phyloP scores from a whole-genome alignment of 2,113 vertebrate genomes.

The Callipepla californica region DNA sequence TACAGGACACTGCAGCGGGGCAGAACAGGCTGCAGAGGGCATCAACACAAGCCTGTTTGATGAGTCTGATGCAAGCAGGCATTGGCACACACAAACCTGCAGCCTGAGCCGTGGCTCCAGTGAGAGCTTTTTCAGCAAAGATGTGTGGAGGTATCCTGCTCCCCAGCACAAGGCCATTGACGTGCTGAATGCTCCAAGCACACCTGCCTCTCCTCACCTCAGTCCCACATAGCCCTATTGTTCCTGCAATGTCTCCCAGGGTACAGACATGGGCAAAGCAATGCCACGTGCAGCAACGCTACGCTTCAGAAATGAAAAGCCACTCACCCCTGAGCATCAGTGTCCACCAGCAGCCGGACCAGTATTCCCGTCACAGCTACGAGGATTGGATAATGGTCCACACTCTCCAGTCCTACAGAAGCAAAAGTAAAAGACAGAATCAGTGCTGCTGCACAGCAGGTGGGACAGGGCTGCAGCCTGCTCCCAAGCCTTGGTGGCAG shows the following conservation, averaged over 20 bases:
- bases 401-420: slow-evolving; percentile 90
- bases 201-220: fast-evolving
- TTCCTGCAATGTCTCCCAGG: neutral
- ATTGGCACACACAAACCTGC: neutral
- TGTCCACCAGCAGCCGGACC: slow-evolving; percentile 91
- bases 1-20: neutral
- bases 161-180: neutral
- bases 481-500: neutral
- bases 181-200: neutral
- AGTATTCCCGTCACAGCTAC: slow-evolving; percentile 97
- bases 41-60: neutral
- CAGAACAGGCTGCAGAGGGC: neutral
- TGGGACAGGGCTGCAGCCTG: neutral
- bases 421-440: neutral
- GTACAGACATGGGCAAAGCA: neutral
- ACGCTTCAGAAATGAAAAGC: neutral
- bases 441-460: fast-evolving
- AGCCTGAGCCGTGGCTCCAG: neutral
- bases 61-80: neutral
- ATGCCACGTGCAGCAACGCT: fast-evolving
- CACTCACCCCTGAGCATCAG: slow-evolving; percentile 89
- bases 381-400: slow-evolving; percentile 98
- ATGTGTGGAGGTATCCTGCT: neutral
- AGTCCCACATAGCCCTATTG: fast-evolving
- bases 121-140: neutral